Evolutionary conservation across 35 echinoderm and acorn worm genomes (phyloP).

Genomic region (Ophioderma brevispina): DNA sequence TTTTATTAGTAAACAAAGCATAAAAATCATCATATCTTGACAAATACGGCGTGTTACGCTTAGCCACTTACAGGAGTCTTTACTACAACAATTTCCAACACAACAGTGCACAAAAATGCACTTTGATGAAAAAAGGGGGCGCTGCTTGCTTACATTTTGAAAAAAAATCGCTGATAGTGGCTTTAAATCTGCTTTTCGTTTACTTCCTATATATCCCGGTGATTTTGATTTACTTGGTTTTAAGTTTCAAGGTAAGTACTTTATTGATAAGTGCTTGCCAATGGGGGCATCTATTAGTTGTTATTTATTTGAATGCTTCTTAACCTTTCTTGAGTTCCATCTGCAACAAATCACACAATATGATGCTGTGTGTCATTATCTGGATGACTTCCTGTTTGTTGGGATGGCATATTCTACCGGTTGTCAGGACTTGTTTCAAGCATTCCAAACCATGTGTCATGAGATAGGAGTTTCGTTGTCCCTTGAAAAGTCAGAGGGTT

Average conservation of each 20-base stretch:
- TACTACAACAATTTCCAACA: too few relatives aligned
- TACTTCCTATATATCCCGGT: background rate
- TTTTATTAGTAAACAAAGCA: too few relatives aligned
- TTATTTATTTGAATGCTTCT: background rate
- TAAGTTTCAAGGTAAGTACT: background rate
- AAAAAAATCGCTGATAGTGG: background rate
- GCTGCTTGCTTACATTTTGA: too few relatives aligned
- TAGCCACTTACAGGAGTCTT: too few relatives aligned
- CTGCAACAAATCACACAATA: background rate
- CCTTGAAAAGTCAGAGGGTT: background rate
- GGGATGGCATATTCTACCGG: background rate
- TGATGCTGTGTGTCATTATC: background rate
- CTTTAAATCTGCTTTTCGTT: background rate
- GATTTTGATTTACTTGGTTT: slow-evolving; percentile 27
- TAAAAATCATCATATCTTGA: too few relatives aligned
- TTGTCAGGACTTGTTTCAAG: background rate
- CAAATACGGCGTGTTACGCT: too few relatives aligned
- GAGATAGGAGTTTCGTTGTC: background rate
- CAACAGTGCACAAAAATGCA: too few relatives aligned
- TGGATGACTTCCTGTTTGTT: background rate
- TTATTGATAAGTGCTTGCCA: background rate
- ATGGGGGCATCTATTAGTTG: background rate
- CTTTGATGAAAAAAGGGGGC: too few relatives aligned
- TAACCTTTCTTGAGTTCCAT: background rate
- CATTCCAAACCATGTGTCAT: background rate